phyloP scores from a whole-genome alignment of 2,113 vertebrate species.

The Ochotona princeps region DNA sequence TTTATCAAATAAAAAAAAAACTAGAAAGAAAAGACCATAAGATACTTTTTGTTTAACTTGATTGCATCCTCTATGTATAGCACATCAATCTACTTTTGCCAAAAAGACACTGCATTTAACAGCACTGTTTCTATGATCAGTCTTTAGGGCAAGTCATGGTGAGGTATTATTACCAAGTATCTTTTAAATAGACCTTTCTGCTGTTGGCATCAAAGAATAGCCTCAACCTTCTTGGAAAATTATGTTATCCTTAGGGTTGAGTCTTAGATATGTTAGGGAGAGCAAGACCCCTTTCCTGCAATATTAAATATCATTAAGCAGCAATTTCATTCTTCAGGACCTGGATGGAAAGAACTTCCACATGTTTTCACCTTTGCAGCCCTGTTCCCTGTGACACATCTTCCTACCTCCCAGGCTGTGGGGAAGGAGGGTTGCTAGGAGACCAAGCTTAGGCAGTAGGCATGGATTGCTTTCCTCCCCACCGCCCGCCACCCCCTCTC shows the following conservation, averaged over 20 bases:
- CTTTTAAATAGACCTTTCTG: slow-evolving; percentile 39
- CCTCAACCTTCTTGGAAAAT: not conserved
- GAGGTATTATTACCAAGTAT: not conserved
- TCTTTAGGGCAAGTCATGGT: slow-evolving; percentile 11
- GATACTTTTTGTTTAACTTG: not conserved
- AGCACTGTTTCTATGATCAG: not conserved
- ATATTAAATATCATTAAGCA: not conserved
- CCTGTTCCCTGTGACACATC: slow-evolving; percentile 38
- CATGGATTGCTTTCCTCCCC: not conserved
- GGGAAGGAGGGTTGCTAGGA: slow-evolving; percentile 77
- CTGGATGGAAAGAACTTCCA: slow-evolving; percentile 36
- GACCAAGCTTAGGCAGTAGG: slow-evolving; percentile 28
- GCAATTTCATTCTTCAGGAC: not conserved
- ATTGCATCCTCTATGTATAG: not conserved
- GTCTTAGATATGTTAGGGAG: not conserved
- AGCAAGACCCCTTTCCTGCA: not conserved
- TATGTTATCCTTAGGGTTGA: not conserved
- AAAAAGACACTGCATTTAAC: not conserved
- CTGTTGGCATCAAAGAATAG: not conserved
- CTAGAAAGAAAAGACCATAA: not conserved
- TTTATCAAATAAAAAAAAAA: not conserved
- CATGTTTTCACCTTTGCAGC: slow-evolving; percentile 58
- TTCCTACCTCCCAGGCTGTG: not conserved
- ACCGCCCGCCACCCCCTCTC: too few species aligned
- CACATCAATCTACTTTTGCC: not conserved